Base-by-base conservation (phyloP, 2,797 vertebrate species). In the Notolepis coatsorum region DNA sequence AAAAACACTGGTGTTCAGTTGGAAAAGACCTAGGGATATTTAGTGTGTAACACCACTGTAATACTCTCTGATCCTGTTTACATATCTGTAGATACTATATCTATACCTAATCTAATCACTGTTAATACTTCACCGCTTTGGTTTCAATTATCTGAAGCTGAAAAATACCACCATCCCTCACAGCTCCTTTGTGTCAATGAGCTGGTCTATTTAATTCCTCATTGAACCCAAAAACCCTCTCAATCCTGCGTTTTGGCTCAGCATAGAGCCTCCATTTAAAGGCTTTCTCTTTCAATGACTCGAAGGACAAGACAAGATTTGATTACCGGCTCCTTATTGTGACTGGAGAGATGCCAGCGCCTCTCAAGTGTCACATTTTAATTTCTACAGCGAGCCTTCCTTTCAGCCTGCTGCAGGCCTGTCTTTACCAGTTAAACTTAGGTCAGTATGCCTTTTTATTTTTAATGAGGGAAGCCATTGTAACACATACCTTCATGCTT, bases 281-380 rank as follows among this genome's bases (percentile, higher is more conserved):
- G 37, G 65, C 55, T 50, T 63, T 75, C 38, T 71, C 41, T 68
- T 78, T 66, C 52, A 47, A 33, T 63, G 72, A 72, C 59, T 71
- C 53, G 47, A 39, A 75, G 51, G 74, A 78, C 28, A 52, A 78
- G 73, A 71, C 53, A 31, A 63, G 71, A 72, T 82, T 79, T 71
- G 45, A 75, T 83, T 85, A 75, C 76, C 18, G 35, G 43, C 48
- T 31, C 73, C 64, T 68, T 72, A 46, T 27, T 67, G 61, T 65
- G 28, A 65, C 79, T 86, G 80, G 79, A 84, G 72, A 63, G 62
- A 71, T 68, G 83, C 89, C 88, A 83, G 41, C 51, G 54, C 75
- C 75, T 88, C 55, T 82, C 79, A 67, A 60, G 64, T 64, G 71
- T 71, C 66, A 33, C 76, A 57, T 69, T 75, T 74, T 81, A 69